phyloP scores from a whole-genome alignment of 2,113 vertebrate species.

The Thalassoma bifasciatum region DNA sequence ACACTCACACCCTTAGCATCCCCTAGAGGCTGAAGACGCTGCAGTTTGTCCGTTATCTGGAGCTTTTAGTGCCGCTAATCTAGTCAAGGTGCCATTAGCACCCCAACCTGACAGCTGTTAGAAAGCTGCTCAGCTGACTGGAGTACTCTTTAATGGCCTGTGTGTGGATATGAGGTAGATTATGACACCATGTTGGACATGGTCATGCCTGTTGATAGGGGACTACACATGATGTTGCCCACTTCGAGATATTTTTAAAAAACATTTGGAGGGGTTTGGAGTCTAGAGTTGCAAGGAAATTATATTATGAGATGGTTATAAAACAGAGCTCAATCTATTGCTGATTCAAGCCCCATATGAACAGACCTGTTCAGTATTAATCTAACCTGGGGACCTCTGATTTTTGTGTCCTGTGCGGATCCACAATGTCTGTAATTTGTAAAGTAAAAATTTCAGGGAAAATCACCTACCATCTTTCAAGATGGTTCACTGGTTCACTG shows the following conservation, averaged over 20 bases:
- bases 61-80: slow-evolving; percentile 71
- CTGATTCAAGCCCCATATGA: too few species aligned
- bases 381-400: too few species aligned
- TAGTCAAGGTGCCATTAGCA: slow-evolving; percentile 74
- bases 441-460: too few species aligned
- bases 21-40: slow-evolving; percentile 41
- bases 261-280: too few species aligned
- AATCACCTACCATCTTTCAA: too few species aligned
- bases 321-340: too few species aligned
- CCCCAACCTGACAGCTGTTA: slow-evolving; percentile 66
- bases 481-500: too few species aligned
- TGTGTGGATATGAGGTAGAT: slow-evolving; percentile 19
- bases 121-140: slow-evolving; percentile 49
- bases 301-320: too few species aligned
- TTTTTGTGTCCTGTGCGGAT: too few species aligned
- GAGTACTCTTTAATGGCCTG: slow-evolving; percentile 20
- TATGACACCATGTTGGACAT: slow-evolving; percentile 6
- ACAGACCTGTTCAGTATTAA: too few species aligned
- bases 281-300: too few species aligned
- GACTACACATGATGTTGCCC: neutral
- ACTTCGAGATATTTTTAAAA: neutral
- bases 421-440: too few species aligned
- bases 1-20: slow-evolving; percentile 30
- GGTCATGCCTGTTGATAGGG: neutral
- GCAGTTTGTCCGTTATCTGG: slow-evolving; percentile 40